A percentile compares a stretch with the other conserved stretches of the same genome.
phyloP scores from a whole-genome alignment of 2,888 invertebrate species.

The Automeris io region DNA sequence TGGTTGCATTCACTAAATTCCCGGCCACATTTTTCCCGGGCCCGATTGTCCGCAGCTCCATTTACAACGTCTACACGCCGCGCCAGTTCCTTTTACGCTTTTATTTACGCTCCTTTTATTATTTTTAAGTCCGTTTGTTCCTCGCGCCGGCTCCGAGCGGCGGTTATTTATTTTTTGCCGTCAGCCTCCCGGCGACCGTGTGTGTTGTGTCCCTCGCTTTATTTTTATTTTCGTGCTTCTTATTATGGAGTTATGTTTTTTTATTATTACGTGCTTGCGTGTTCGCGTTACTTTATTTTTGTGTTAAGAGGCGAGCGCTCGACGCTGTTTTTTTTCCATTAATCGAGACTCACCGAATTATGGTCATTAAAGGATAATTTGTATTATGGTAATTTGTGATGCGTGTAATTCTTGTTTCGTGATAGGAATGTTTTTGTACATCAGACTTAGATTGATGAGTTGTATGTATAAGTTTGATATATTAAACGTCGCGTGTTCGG shows the following conservation, averaged over 20 bases:
- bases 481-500: constrained; percentile 28
- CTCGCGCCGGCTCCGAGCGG: constrained; percentile 71
- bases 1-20: constrained; percentile 72
- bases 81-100: constrained; percentile 76
- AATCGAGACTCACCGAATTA: constrained; percentile 73
- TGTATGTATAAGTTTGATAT: constrained; percentile 28
- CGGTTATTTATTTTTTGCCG: constrained; percentile 74
- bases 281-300: constrained; percentile 72
- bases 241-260: constrained; percentile 72
- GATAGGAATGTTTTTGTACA: constrained; percentile 65
- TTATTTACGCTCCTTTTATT: constrained; percentile 77
- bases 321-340: constrained; percentile 58
- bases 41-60: constrained; percentile 74
- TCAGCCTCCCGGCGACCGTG: constrained; percentile 75
- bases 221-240: constrained; percentile 76
- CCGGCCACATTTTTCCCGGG: constrained; percentile 68
- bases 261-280: constrained; percentile 73
- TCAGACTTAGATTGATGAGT: constrained; percentile 56
- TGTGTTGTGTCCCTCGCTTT: constrained; percentile 74
- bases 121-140: constrained; percentile 76
- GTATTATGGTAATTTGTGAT: constrained; percentile 75
- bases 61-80: constrained; percentile 76
- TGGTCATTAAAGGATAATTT: constrained; percentile 77
- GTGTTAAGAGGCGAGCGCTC: constrained; percentile 72
- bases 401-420: constrained; percentile 75